Conservation (phyloP, 2,113 vertebrate genomes). For the Myrmecophaga tridactyla region DNA sequence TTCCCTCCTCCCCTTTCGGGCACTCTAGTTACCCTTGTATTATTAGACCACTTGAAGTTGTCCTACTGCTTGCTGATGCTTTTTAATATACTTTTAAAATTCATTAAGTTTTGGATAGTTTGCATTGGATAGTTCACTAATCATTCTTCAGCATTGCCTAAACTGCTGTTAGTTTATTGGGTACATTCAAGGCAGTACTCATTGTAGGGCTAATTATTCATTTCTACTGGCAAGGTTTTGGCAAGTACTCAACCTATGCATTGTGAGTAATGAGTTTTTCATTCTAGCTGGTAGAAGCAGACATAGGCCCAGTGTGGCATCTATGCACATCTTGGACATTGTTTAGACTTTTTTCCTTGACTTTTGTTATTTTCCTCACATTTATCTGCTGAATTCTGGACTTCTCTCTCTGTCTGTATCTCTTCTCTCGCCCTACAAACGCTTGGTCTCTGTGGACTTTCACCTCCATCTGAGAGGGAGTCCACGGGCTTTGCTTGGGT, state of each 20-base stretch:
- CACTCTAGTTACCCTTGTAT: too few relatives aligned
- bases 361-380: not conserved
- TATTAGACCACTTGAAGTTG: too few relatives aligned
- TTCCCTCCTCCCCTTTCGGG: too few relatives aligned
- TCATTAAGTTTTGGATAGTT: too few relatives aligned
- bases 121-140: too few relatives aligned
- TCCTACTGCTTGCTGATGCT: too few relatives aligned
- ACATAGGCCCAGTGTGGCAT: not conserved
- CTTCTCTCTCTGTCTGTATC: not conserved
- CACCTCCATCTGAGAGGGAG: not conserved
- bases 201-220: not conserved
- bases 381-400: not conserved
- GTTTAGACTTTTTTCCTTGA: not conserved
- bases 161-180: not conserved
- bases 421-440: too few relatives aligned
- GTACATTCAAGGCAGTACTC: not conserved
- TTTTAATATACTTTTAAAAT: too few relatives aligned
- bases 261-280: not conserved
- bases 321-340: not conserved
- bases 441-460: not conserved
- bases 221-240: not conserved
- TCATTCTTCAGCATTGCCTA: not conserved
- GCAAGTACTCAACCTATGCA: not conserved
- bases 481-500: not conserved
- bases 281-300: not conserved